Evolutionary conservation across 2,888 invertebrate genomes (phyloP), one percentile per base, ranked within the genome.

Genomic region (Octodonta nipae): DNA sequence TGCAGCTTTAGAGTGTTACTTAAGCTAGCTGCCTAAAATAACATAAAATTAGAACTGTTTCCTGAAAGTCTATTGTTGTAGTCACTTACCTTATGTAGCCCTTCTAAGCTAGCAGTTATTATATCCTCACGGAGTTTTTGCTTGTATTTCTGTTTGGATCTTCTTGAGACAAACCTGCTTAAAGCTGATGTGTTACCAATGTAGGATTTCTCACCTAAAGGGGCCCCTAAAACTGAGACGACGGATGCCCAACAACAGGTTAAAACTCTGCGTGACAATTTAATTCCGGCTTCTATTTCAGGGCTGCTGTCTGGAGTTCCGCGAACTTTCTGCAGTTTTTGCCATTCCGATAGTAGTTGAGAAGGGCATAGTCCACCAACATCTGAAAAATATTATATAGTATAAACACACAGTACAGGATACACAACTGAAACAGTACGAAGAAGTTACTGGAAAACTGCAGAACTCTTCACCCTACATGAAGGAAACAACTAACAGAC

Each of bases 241-340:
- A 91, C 82, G 0, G 86, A 85, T 22, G 83, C 80, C 92, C 92
- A 93, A 51, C 89, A 88, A 48, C 86, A 85, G 1, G 87, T 87
- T 30, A 93, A 60, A 17, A 92, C 76, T 35, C 83, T 68, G 47
- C 83, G 67, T 1, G 82, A 77, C 52, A 83, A 66, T 44, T 81
- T 79, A 15, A 79, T 71, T 43, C 85, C 85, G 0, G 87, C 86
- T 51, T 83, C 82, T 8, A 78, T 71, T 47, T 82, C 77, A 1
- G 77, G 73, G 8, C 78, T 77, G n/a, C 67, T 70, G 42, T 72
- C 73, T 11, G 73, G 74, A 42, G 75, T 71, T 27, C 66, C 66
- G 29, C 72, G 61, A 1, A 85, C 84, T 54, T 78, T 77, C 55
- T 87, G 87, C 22, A 89, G 58, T 36, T 85, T 74, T 49, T 84